Evolutionary conservation across 2,888 invertebrate species (phyloP).

Genomic region (Metallyticus violacea): DNA sequence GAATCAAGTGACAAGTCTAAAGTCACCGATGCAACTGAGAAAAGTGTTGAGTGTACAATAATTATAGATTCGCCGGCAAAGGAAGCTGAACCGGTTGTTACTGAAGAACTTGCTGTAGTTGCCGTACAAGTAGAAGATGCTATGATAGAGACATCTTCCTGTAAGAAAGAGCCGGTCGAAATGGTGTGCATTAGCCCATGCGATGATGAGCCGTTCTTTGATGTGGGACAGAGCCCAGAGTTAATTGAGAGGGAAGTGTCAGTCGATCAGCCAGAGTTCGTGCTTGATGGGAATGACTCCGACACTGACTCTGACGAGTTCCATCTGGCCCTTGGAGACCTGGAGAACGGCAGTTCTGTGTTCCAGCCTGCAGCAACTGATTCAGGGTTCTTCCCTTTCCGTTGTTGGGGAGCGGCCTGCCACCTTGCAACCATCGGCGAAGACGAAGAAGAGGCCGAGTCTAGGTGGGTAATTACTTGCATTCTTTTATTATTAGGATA

Average conservation of each 20-base stretch:
- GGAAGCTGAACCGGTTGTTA: neutral
- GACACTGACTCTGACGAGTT: slow-evolving; percentile 8
- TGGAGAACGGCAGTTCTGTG: slow-evolving; percentile 53
- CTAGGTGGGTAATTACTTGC: slow-evolving; percentile 3
- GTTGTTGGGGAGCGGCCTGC: slow-evolving; percentile 57
- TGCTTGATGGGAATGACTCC: neutral
- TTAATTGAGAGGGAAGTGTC: neutral
- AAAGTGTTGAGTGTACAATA: neutral
- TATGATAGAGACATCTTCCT: neutral
- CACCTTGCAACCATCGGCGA: slow-evolving; percentile 70
- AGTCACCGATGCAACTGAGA: no score
- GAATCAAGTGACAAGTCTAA: neutral
- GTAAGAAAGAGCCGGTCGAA: neutral
- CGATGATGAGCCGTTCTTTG: neutral
- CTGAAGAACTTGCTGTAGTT: neutral
- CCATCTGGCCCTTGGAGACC: slow-evolving; percentile 40
- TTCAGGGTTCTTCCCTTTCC: slow-evolving; percentile 41
- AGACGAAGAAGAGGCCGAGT: slow-evolving; percentile 59
- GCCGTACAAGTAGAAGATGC: neutral
- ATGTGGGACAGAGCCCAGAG: neutral
- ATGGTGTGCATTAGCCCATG: neutral
- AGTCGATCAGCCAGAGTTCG: neutral
- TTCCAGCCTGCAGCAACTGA: slow-evolving; percentile 44
- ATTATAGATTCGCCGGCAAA: neutral
- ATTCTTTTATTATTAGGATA: neutral